phyloP scores from a whole-genome alignment of 2,888 invertebrate genomes.

The Trisateles emortualis region DNA sequence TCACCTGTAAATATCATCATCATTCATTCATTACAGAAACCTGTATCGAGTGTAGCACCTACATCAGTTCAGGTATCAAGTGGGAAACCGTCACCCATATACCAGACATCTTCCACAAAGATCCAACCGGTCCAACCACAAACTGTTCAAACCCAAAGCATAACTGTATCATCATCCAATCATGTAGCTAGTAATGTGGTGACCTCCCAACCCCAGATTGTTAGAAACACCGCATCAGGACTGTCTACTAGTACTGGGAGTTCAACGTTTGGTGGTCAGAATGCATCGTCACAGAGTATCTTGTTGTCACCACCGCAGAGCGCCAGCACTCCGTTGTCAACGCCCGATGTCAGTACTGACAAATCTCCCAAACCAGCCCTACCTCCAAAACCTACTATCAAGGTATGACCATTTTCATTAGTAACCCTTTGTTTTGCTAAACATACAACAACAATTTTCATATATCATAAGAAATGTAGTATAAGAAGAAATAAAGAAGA shows the following conservation, averaged over 20 bases:
- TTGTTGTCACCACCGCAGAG: constrained; percentile 88
- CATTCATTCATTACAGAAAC: constrained; percentile 90
- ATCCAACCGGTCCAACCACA: constrained; percentile 93
- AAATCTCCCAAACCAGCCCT: constrained; percentile 91
- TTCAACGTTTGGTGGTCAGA: constrained; percentile 71
- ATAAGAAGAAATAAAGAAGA: no score
- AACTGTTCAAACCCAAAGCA: constrained; percentile 86
- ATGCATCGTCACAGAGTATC: constrained; percentile 77
- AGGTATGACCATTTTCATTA: constrained; percentile 62
- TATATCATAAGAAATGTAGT: not conserved
- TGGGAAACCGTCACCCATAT: constrained; percentile 91
- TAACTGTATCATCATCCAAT: constrained; percentile 68
- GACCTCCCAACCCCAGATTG: constrained; percentile 83
- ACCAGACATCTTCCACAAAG: constrained; percentile 93
- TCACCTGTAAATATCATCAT: constrained; percentile 82
- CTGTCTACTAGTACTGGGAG: constrained; percentile 81
- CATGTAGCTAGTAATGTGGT: constrained; percentile 80
- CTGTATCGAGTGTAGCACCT: constrained; percentile 95
- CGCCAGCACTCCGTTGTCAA: constrained; percentile 87
- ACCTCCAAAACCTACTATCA: constrained; percentile 93
- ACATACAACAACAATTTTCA: not conserved
- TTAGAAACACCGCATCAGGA: constrained; percentile 83
- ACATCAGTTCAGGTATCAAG: constrained; percentile 89
- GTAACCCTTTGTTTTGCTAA: not conserved
- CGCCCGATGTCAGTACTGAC: constrained; percentile 85